Conservation (phyloP, 2,888 invertebrate genomes). For the Augochlorella aurata region DNA sequence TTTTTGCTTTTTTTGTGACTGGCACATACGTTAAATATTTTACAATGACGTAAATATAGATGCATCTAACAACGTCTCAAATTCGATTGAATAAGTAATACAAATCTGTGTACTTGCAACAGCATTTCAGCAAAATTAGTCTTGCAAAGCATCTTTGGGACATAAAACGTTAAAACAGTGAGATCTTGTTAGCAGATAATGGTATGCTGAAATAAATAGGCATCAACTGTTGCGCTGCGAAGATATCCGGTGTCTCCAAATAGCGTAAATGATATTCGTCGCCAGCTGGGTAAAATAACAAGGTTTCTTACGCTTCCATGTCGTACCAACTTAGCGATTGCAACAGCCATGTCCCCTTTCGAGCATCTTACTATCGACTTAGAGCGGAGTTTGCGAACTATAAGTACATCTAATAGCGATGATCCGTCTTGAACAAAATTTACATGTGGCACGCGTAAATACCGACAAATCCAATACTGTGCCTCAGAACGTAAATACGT, state of each 20-base stretch:
- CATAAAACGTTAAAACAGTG: not conserved
- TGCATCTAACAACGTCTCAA: not conserved
- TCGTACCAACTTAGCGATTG: constrained; percentile 35
- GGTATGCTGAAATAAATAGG: not conserved
- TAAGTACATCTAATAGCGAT: not conserved
- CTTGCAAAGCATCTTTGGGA: not conserved
- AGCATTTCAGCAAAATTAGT: not conserved
- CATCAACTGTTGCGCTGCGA: not conserved
- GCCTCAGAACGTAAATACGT: too few species aligned
- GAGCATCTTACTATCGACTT: constrained; percentile 16
- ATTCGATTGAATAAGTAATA: not conserved
- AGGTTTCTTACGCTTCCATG: constrained; percentile 7
- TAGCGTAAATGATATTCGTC: constrained; percentile 5
- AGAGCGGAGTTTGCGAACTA: not conserved
- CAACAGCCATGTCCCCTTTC: constrained; percentile 23
- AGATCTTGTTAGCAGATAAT: not conserved
- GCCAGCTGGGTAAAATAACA: not conserved
- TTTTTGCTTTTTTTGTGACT: not conserved
- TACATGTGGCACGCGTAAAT: not conserved
- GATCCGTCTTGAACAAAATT: constrained; percentile 14
- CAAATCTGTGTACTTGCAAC: too few species aligned
- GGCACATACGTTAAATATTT: not conserved
- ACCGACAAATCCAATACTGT: not conserved
- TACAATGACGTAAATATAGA: not conserved
- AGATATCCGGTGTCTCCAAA: constrained; percentile 2